Conservation (phyloP, 2,888 invertebrate genomes). For the Scrobipalpa costella region DNA sequence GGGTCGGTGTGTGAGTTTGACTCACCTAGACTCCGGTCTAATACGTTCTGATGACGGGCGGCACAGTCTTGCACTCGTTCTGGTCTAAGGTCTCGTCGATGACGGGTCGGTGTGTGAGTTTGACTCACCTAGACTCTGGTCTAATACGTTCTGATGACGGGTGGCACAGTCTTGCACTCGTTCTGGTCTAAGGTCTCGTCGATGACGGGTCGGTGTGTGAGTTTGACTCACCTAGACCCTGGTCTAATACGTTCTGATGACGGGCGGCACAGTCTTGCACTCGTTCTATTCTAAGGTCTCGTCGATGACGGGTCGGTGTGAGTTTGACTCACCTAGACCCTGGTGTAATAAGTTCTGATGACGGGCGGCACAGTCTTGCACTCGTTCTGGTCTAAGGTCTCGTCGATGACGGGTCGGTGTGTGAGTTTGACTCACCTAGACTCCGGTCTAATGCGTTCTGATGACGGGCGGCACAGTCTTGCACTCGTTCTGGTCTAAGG, state of each 20-base stretch:
- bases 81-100: conserved; percentile 95
- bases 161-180: conserved; percentile 94
- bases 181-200: conserved; percentile 92
- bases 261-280: conserved; percentile 94
- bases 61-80: conserved; percentile 91
- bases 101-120: conserved; percentile 94
- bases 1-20: conserved; percentile 90
- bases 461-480: conserved; percentile 95
- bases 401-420: conserved; percentile 97
- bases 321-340: conserved; percentile 66
- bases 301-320: conserved; percentile 97
- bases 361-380: conserved; percentile 95
- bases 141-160: conserved; percentile 95
- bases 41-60: conserved; percentile 96
- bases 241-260: conserved; percentile 93
- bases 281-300: conserved; percentile 90
- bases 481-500: conserved; percentile 91
- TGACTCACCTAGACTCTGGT: conserved; percentile 33
- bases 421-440: conserved; percentile 73
- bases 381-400: conserved; percentile 91
- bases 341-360: conserved; percentile 91
- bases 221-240: conserved; percentile 48
- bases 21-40: conserved; percentile 64
- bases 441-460: conserved; percentile 88
- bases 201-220: conserved; percentile 96